These are phyloP conservation scores for Notospermus geniculatus DNA, from an alignment of 1,140 invertebrate species.

Conservation along the genomic window DNA sequence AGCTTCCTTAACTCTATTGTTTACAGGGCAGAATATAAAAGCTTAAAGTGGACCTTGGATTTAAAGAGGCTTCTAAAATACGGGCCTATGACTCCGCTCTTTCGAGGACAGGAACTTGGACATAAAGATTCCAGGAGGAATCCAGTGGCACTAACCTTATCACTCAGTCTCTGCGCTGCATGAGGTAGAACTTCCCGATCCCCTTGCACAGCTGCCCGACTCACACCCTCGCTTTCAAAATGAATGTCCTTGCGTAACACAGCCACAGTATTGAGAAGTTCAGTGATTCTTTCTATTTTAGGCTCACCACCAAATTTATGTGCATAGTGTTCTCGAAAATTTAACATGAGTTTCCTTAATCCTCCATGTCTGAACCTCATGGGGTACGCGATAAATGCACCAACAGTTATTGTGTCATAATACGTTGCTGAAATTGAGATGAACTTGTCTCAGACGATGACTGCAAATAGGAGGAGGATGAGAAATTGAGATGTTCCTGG, in stretches of 20 bases:
- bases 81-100: no score
- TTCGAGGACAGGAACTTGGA: no score
- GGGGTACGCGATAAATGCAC: slow-evolving; percentile 87
- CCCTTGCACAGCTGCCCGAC: slow-evolving; percentile 16
- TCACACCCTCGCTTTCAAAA: slow-evolving; percentile 9
- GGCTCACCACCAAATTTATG: slow-evolving; percentile 31
- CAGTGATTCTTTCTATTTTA: slow-evolving; percentile 38
- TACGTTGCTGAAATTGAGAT: slow-evolving; percentile 77
- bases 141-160: slow-evolving; percentile 10
- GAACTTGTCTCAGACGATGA: no score
- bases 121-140: no score
- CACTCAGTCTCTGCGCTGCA: slow-evolving; percentile 22
- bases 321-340: slow-evolving; percentile 67
- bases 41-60: no score
- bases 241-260: slow-evolving; percentile 11
- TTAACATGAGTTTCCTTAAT: slow-evolving; percentile 77
- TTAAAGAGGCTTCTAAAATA: no score
- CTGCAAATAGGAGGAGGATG: no score
- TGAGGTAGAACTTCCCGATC: slow-evolving; percentile 21
- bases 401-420: slow-evolving; percentile 86
- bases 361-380: slow-evolving; percentile 83
- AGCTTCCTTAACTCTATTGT: no score
- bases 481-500: no score
- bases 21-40: no score
- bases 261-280: slow-evolving; percentile 35